Evolutionary conservation across 2,888 invertebrate species (phyloP), one percentile per base, ranked within the genome.

Genomic region (Syrista parreyssii): DNA sequence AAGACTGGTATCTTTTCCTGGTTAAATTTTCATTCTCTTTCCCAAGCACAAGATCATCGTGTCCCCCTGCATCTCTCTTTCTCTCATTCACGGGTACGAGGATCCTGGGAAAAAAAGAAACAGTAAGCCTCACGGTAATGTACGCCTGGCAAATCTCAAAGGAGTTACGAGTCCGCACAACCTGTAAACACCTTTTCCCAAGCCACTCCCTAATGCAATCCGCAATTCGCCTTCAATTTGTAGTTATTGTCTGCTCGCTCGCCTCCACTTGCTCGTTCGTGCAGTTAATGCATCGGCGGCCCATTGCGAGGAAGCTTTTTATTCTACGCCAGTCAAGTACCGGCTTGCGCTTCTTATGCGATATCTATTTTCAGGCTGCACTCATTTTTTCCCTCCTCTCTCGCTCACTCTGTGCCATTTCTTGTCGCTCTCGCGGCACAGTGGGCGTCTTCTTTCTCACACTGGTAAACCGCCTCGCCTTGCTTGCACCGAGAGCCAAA

Each of bases 111-210:
- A 23, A 9, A 40, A 40, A 15, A 40, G 15, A 40, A 69, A 12
- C 3, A 69, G 12, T 1, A 30, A 32, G 71, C 71, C 31, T 69
- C 71, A 11, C 71, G 71, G 40, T 40, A 40, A 40, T 40, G 2
- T 15, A 40, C 40, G 40, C 23, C 40, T 40, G 40, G 40, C 40
- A 40, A 40, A 40, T 40, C 40, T 40, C 9, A 40, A 40, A 40
- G 40, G 23, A 69, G 71, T 30, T 30, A 69, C 71, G 71, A 32
- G 31, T 69, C 71, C 71, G 71, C 71, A 9, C 71, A 32, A 79
- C 80, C 80, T 78, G 79, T 77, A 79, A 75, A 80, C 81, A 81
- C 79, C 79, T 80, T 82, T 83, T 83, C 83, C 80, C 82, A 82
- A 78, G 83, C 83, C 84, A 82, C 84, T 82, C 84, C 84, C 79